Evolutionary conservation across 2,113 vertebrate species (phyloP), one percentile per base, ranked within the genome.

Genomic region (Tonatia bakeri): DNA sequence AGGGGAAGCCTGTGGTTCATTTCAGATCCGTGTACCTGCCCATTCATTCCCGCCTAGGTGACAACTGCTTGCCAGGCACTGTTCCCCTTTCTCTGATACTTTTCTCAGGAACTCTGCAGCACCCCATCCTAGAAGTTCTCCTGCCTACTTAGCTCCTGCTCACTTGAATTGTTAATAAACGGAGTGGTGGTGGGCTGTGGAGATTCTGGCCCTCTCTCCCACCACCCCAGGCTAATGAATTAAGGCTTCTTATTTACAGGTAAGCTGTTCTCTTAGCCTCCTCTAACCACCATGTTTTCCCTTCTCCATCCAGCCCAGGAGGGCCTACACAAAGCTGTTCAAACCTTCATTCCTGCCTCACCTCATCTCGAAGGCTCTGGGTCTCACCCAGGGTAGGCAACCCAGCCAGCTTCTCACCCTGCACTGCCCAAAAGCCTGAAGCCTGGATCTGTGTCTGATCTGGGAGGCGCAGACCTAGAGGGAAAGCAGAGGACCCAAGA

Each of bases 151-250:
- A 20, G 28, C 15, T 19, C 52, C 36, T 11, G 56, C 5, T 12
- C 67, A 12, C 3, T 9, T 13, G 0, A 1, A 12, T 45, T 61
- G 28, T 31, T 11, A 19, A 26, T 3, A 6, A 56, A 16, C 7
- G 20, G 70, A 31, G 33, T 40, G 2, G 33, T 40, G 2, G 8
- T 26, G 1, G 1, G 40, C 9, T 1, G 6, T 14, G 16, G 28
- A 20, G 45, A 2, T 4, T 3, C 38, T 17, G 10, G 10, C 45
- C 26, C 10, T n/a, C n/a, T 38, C 22, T 56, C 17, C 9, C 76
- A 9, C 11, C 28, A 5, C 38, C 16, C 1, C 4, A 24, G 72
- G 17, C 87, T 5, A 26, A 12, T 9, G 13, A 16, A 3, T 14
- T 40, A 17, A 45, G 31, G 47, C 11, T 59, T 52, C 92, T 47